A percentile compares a stretch with the other conserved stretches of the same genome.
Evolutionary conservation across 2,888 invertebrate species (phyloP).

Genomic region (Cheilosia pagana): DNA sequence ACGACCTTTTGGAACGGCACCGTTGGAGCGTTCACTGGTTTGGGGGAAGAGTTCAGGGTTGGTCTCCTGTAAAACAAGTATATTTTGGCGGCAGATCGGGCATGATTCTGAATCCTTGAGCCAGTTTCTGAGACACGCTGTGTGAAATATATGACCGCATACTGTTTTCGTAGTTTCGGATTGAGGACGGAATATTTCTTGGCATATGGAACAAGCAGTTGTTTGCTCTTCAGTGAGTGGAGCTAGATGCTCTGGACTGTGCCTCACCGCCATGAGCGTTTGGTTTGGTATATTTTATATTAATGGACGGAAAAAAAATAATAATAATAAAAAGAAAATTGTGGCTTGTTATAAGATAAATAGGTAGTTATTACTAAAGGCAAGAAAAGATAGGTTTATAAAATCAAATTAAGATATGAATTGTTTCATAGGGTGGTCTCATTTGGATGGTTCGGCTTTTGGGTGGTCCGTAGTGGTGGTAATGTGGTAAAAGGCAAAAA

Average conservation of each 20-base stretch:
- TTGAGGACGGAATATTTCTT: not conserved
- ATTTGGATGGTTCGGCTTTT: no score
- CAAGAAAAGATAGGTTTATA: not conserved
- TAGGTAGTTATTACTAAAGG: not conserved
- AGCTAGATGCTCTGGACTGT: not conserved
- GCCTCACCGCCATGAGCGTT: slow-evolving; percentile 1
- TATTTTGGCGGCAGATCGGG: not conserved
- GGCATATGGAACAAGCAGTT: not conserved
- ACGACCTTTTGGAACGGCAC: not conserved
- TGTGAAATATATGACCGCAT: not conserved
- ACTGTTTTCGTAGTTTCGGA: not conserved
- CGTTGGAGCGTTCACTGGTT: not conserved
- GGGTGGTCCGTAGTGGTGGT: no score
- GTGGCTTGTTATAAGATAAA: not conserved
- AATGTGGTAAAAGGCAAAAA: no score
- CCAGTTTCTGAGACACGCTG: not conserved
- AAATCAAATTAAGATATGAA: not conserved
- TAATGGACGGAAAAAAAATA: no score
- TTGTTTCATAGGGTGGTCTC: not conserved
- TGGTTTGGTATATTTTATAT: not conserved
- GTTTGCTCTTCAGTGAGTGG: not conserved
- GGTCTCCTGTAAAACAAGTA: not conserved
- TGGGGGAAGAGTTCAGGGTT: not conserved
- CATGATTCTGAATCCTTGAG: not conserved
- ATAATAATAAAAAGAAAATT: not conserved